A percentile compares a stretch with the other conserved stretches of the same genome.
Evolutionary conservation across 92 coral and sea anemone species (phyloP).

Genomic region (Pocillopora meandrina): DNA sequence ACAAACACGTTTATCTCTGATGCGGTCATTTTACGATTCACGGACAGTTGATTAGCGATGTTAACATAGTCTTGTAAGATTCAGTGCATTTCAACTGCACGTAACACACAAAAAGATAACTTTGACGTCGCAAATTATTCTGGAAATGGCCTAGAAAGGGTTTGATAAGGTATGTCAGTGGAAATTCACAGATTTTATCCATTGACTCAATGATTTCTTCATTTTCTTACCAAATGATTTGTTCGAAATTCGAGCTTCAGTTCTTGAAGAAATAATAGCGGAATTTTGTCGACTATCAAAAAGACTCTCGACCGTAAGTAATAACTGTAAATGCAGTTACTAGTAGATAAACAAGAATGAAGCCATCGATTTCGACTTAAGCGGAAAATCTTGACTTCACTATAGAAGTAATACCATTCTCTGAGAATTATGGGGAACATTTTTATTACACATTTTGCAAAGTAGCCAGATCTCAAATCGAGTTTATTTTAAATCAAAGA

Average conservation of each 20-base stretch:
- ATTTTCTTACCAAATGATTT: not conserved
- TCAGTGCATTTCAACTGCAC: not conserved
- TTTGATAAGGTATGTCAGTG: not conserved
- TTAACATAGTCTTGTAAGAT: not conserved
- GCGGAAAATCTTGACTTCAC: not conserved
- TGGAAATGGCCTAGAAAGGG: not conserved
- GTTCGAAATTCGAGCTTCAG: not conserved
- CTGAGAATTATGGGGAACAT: too few relatives aligned
- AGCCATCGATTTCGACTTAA: not conserved
- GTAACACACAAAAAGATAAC: not conserved
- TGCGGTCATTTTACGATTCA: not conserved
- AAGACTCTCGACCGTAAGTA: constrained; percentile 1
- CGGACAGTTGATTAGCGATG: not conserved
- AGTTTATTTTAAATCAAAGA: not conserved
- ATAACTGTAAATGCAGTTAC: constrained; percentile 12
- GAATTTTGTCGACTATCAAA: not conserved
- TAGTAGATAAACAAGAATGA: not conserved
- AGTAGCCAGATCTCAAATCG: not conserved
- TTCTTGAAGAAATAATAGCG: not conserved
- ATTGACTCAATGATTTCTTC: not conserved
- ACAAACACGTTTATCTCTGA: constrained; percentile 7
- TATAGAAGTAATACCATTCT: too few relatives aligned
- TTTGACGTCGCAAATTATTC: not conserved
- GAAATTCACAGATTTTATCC: not conserved
- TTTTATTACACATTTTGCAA: too few relatives aligned